Evolutionary conservation across 2,888 invertebrate species (phyloP).

Genomic region (Spatulosminthurus flaviceps): DNA sequence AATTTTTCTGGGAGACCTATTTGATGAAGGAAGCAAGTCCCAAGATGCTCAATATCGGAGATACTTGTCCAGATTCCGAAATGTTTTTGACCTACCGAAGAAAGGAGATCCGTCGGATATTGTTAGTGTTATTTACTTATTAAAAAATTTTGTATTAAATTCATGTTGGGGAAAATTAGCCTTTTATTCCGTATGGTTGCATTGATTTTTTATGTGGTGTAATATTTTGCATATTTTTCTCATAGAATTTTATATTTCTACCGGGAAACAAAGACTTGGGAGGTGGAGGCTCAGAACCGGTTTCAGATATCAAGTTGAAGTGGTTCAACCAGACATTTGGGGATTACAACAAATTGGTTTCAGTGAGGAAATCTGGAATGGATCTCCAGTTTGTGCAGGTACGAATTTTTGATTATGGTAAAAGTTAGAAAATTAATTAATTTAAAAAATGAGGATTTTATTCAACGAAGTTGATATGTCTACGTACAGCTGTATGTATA

Average conservation of each 20-base stretch:
- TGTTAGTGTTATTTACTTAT: too few species aligned
- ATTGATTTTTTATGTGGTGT: conserved; percentile 52
- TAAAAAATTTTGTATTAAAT: too few species aligned
- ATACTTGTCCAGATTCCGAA: conserved; percentile 79
- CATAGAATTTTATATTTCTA: conserved; percentile 76
- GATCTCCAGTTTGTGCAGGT: conserved; percentile 68
- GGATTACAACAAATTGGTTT: conserved; percentile 72
- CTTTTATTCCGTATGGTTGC: too few species aligned
- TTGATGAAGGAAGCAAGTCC: conserved; percentile 92
- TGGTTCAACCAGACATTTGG: conserved; percentile 80
- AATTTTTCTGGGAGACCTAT: conserved; percentile 93
- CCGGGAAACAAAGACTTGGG: conserved; percentile 99
- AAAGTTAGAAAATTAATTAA: too few species aligned
- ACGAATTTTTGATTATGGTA: too few species aligned
- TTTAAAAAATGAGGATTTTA: too few species aligned
- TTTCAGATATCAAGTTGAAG: conserved; percentile 75
- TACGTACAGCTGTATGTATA: too few species aligned
- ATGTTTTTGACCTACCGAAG: conserved; percentile 70
- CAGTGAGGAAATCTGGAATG: conserved; percentile 54
- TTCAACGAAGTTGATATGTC: too few species aligned
- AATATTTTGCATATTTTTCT: too few species aligned
- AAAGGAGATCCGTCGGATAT: conserved; percentile 35
- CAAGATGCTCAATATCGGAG: conserved; percentile 75
- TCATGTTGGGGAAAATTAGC: too few species aligned
- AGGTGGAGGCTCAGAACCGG: conserved; percentile 81